Conservation (phyloP, 2,113 vertebrate genomes). For the Glaucidium brasilianum region DNA sequence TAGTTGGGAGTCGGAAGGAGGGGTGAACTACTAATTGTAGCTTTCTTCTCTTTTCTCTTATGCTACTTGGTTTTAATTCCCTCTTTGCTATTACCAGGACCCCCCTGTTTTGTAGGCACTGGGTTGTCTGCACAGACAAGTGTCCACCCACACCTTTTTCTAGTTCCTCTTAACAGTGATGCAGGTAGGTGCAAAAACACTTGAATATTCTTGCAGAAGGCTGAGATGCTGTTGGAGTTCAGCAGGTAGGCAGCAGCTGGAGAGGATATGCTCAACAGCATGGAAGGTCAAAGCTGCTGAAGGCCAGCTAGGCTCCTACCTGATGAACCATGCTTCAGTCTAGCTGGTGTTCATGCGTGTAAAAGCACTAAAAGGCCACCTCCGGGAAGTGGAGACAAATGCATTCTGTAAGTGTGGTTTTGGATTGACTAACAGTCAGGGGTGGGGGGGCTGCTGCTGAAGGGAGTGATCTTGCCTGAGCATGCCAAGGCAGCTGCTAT, state of each 20-base stretch:
- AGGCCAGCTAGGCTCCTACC: neutral
- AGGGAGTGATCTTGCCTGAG: neutral
- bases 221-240: neutral
- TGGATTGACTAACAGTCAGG: neutral
- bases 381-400: neutral
- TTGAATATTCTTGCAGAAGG: neutral
- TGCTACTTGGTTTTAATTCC: neutral
- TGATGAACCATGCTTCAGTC: neutral
- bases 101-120: neutral
- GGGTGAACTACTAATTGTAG: neutral
- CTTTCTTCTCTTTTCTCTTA: neutral
- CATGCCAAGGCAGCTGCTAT: rapidly evolving
- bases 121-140: neutral
- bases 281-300: neutral
- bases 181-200: neutral
- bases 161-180: neutral
- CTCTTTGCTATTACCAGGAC: neutral
- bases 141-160: neutral
- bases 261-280: neutral
- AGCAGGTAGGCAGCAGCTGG: neutral
- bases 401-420: rapidly evolving
- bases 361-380: neutral
- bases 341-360: neutral
- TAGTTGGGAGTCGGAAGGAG: neutral
- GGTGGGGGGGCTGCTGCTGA: neutral